phyloP scores from a whole-genome alignment of 2,113 vertebrate species.

The Henicopernis longicauda region DNA sequence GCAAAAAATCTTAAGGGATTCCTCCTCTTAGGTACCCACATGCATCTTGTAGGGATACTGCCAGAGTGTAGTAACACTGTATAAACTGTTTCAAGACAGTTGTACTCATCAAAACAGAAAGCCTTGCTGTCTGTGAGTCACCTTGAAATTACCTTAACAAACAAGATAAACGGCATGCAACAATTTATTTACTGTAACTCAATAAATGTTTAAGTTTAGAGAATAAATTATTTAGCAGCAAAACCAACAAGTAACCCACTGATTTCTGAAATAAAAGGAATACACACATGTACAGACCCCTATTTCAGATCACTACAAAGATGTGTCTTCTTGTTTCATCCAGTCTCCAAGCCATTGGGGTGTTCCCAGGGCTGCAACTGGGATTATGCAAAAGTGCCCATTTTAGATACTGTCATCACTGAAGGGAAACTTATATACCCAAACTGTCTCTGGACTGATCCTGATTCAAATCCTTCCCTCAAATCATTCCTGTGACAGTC shows the following conservation, averaged over 20 bases:
- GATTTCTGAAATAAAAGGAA: background rate
- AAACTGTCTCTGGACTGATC: background rate
- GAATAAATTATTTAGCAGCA: background rate
- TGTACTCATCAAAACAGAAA: background rate
- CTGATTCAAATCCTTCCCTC: background rate
- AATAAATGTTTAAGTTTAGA: background rate
- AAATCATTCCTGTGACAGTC: rapidly evolving
- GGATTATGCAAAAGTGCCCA: background rate
- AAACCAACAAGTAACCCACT: background rate
- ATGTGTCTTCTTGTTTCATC: rapidly evolving
- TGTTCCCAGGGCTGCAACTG: background rate
- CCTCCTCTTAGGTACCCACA: background rate
- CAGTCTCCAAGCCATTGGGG: rapidly evolving
- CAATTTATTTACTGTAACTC: background rate
- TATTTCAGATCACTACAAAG: background rate
- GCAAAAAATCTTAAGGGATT: background rate
- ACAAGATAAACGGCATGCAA: background rate
- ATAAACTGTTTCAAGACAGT: background rate
- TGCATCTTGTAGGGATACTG: background rate
- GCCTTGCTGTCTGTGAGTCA: background rate
- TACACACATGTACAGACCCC: background rate
- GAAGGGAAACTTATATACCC: background rate
- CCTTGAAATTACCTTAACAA: background rate
- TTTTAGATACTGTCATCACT: background rate
- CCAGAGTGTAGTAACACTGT: background rate